Base-by-base conservation (phyloP, 1,140 invertebrate species). In the Pseudomyrmex dendroicus region DNA sequence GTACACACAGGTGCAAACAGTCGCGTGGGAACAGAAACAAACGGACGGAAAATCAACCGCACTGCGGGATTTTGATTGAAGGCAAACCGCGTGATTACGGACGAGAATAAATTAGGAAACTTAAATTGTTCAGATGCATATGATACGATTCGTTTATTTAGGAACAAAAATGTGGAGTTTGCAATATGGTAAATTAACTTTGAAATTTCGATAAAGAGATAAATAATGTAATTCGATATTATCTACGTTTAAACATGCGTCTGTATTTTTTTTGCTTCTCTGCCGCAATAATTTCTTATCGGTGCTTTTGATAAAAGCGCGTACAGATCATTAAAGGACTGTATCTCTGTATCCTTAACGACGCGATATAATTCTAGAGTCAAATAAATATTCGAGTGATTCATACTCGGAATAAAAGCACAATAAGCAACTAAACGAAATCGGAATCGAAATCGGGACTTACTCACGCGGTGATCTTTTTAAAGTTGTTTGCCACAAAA, bases 1-100 rank as follows among this genome's bases (percentile, higher is more conserved):
- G 46, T 48, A 56, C 68, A 15, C 35, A 70, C 78, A 87, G 59
- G 52, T 86, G 86, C 54, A 61, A 67, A 54, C 46, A 72, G 54
- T 87, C 66, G 15, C 73, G 44, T 25, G 70, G 22, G 59, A 83
- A 84, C 68, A 70, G 62, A 63, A 48, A 84, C 80, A 67, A 12
- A 12, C 15, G 44, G 17, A 50, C 17, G 15, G 35, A 35, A 72
- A 82, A 73, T 82, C 82, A 84, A 61, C 62, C 50, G 74, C 78
- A 74, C 56, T 83, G 73, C 72, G 66, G 83, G 20, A 48, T 8
- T 78, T 44, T 64, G 48, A 57, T 76, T 64, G 50, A 35, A 35
- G 35, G 73, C 35, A 8, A 59, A 59, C 22, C n/a, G 66, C 44
- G 8, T 15, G 12, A 66, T 46, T 77, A 17, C n/a, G 15, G 17